A percentile compares a stretch with the other conserved stretches of the same genome.
These are phyloP conservation scores for Clinocottus analis DNA, from an alignment of 2,113 vertebrate species.

Conservation along the genomic window DNA sequence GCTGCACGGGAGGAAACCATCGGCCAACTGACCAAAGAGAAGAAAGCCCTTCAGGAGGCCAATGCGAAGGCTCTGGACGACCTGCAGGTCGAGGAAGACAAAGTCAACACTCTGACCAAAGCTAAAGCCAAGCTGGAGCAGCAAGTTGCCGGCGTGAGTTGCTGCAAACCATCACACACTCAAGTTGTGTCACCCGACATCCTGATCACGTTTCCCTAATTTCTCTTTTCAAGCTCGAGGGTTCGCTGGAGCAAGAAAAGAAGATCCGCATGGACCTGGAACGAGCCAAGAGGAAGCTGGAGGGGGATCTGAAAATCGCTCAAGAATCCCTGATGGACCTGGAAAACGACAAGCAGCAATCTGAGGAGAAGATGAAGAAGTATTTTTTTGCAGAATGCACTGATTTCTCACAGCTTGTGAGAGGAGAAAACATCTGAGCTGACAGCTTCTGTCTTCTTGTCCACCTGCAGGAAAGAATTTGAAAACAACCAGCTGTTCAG, in stretches of 20 bases:
- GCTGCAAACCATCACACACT: background rate
- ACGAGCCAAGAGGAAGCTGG: constrained; percentile 79
- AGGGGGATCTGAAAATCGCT: constrained; percentile 65
- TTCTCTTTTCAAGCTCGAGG: constrained; percentile 55
- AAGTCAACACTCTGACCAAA: constrained; percentile 75
- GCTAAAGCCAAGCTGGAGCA: constrained; percentile 78
- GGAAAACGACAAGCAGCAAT: constrained; percentile 81
- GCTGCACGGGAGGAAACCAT: constrained; percentile 74
- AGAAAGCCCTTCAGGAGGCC: constrained; percentile 74
- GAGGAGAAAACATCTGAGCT: background rate
- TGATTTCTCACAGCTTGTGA: background rate
- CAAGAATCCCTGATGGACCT: constrained; percentile 67
- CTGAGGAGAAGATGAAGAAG: constrained; percentile 88
- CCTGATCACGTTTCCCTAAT: background rate
- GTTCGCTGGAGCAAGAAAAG: constrained; percentile 87
- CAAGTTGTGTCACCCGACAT: background rate
- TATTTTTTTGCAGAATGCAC: constrained; percentile 43
- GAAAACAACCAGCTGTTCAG: constrained; percentile 71
- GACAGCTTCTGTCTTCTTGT: constrained; percentile 53
- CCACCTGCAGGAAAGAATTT: constrained; percentile 75
- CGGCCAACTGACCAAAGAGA: constrained; percentile 75
- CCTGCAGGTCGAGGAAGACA: constrained; percentile 78
- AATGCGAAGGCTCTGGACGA: constrained; percentile 76
- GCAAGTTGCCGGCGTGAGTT: constrained; percentile 77
- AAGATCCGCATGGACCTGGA: constrained; percentile 87